Evolutionary conservation across 2,113 vertebrate genomes (phyloP).

Genomic region (Turnix velox): DNA sequence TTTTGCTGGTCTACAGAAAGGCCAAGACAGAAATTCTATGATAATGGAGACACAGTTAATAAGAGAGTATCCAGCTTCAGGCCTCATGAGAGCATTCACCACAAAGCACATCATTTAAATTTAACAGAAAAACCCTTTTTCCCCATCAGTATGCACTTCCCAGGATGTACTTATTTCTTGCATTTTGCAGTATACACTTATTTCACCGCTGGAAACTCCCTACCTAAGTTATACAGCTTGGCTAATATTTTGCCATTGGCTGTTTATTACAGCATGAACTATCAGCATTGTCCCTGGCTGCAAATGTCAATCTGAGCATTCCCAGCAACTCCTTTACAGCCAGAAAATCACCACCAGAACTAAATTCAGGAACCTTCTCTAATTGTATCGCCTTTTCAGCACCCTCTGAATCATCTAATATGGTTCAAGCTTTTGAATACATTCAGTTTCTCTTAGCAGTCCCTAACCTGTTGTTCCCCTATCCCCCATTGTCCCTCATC

Average conservation of each 20-base stretch:
- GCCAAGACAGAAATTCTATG: not conserved
- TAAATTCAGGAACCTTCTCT: not conserved
- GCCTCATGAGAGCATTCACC: not conserved
- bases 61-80: not conserved
- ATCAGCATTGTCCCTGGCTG: not conserved
- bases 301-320: not conserved
- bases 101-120: not conserved
- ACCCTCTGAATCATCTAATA: not conserved
- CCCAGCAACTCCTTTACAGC: not conserved
- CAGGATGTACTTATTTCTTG: not conserved
- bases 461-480: not conserved
- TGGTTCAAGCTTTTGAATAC: not conserved
- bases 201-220: not conserved
- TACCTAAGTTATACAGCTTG: not conserved
- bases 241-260: not conserved
- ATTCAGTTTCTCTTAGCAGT: not conserved
- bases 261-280: not conserved
- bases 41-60: not conserved
- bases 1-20: not conserved
- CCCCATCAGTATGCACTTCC: not conserved
- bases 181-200: not conserved
- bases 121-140: not conserved
- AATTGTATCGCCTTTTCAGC: not conserved
- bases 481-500: not conserved
- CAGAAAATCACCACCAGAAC: slow-evolving; percentile 2